These are phyloP conservation scores for Meloidogyne exigua DNA, from an alignment of 1,140 invertebrate genomes.

Conservation along the genomic window DNA sequence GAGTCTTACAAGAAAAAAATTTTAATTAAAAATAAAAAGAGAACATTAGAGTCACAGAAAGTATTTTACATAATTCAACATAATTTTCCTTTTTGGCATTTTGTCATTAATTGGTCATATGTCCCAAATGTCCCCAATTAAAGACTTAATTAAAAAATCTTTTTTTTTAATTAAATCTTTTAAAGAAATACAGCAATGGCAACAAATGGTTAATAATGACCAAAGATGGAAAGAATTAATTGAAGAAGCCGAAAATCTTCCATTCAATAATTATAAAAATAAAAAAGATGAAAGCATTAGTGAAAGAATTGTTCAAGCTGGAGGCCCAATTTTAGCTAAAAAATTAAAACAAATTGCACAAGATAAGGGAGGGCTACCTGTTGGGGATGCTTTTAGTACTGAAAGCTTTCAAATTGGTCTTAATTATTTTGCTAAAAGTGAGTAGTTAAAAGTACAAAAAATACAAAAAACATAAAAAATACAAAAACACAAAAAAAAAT, in stretches of 20 bases:
- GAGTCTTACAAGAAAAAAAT: too few relatives aligned
- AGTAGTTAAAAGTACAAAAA: too few relatives aligned
- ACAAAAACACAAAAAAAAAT: background rate
- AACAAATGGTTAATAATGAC: background rate
- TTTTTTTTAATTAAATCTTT: background rate
- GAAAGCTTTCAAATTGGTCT: slow-evolving; percentile 15
- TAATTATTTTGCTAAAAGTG: slow-evolving; percentile 20
- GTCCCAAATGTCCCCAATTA: too few relatives aligned
- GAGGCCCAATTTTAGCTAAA: background rate
- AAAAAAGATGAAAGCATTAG: background rate
- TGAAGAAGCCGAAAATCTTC: background rate
- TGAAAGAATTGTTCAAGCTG: background rate
- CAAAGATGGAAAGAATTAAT: slow-evolving; percentile 13
- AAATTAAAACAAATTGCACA: slow-evolving; percentile 14
- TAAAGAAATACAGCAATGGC: slow-evolving; percentile 22
- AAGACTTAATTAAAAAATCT: too few relatives aligned
- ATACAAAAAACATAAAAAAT: background rate
- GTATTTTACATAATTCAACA: too few relatives aligned
- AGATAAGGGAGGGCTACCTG: background rate
- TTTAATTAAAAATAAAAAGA: too few relatives aligned
- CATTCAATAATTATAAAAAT: background rate
- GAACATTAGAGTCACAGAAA: too few relatives aligned
- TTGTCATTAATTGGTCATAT: too few relatives aligned
- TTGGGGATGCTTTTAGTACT: slow-evolving; percentile 16
- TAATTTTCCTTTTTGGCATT: too few relatives aligned